Percentiles rank a stretch among this genome's conserved stretches.
phyloP scores from a whole-genome alignment of 1,140 invertebrate genomes.

The Brachionus sp. region DNA sequence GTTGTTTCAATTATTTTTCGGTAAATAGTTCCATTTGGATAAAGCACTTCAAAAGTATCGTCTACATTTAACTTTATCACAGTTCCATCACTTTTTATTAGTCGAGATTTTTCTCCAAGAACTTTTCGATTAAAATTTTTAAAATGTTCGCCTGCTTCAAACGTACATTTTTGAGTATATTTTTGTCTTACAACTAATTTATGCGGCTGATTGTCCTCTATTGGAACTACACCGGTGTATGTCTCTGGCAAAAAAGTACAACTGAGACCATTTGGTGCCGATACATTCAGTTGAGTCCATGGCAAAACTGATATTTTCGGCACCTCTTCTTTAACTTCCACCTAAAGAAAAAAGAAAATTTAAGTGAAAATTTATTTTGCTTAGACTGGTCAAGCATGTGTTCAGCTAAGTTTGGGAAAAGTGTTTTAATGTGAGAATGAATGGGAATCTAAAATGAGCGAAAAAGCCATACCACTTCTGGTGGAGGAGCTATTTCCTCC shows the following conservation, averaged over 20 bases:
- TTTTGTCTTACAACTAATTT: constrained; percentile 54
- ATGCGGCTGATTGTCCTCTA: constrained; percentile 50
- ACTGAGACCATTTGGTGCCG: constrained; percentile 57
- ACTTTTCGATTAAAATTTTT: constrained; percentile 49
- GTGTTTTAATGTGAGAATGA: neutral
- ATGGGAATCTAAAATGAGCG: neutral
- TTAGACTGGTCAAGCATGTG: neutral
- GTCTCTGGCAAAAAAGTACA: constrained; percentile 55
- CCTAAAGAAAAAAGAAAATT: constrained; percentile 46
- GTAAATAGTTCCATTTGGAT: constrained; percentile 56
- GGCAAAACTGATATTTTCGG: constrained; percentile 47
- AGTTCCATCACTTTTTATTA: constrained; percentile 56
- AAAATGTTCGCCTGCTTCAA: constrained; percentile 52
- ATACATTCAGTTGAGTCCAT: constrained; percentile 57
- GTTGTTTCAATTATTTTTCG: neutral
- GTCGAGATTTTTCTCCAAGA: constrained; percentile 51
- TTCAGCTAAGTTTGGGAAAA: neutral
- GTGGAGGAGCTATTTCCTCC: neutral
- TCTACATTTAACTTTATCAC: constrained; percentile 57
- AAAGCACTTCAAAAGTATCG: constrained; percentile 53
- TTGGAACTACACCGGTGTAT: constrained; percentile 52
- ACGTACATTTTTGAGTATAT: constrained; percentile 55
- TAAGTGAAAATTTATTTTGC: neutral
- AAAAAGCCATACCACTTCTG: neutral
- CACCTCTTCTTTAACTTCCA: constrained; percentile 48